These are phyloP conservation scores for Drosophila setosimentum DNA, from an alignment of 2,888 invertebrate genomes.

Conservation along the genomic window DNA sequence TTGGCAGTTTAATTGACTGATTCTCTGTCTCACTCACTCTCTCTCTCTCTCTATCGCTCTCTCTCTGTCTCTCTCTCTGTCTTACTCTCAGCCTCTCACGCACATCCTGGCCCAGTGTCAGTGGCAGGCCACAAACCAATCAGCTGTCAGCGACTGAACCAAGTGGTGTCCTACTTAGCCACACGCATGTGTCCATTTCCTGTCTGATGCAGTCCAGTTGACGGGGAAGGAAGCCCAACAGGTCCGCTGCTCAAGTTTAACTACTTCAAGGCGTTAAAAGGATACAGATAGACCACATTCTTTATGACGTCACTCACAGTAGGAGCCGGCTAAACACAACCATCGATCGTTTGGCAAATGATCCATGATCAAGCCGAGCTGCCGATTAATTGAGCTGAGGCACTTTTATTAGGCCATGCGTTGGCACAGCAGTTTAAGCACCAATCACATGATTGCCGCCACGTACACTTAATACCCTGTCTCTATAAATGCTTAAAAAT, in stretches of 20 bases:
- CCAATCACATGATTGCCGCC: not conserved
- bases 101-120: conserved; percentile 54
- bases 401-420: conserved; percentile 74
- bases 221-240: conserved; percentile 9
- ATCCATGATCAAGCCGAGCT: conserved; percentile 52
- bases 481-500: too few species aligned
- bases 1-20: conserved; percentile 83
- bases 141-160: conserved; percentile 64
- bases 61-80: conserved; percentile 1
- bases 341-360: conserved; percentile 41
- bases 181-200: conserved; percentile 61
- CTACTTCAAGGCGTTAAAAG: conserved; percentile 34
- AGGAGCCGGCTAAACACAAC: conserved; percentile 26
- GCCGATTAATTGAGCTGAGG: conserved; percentile 78
- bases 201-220: conserved; percentile 50
- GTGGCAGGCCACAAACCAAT: conserved; percentile 47
- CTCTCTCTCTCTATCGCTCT: conserved; percentile 3
- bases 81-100: conserved; percentile 12
- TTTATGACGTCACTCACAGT: conserved; percentile 53
- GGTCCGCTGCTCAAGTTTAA: not conserved
- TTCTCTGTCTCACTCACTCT: conserved; percentile 14
- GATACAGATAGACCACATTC: conserved; percentile 13
- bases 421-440: conserved; percentile 12
- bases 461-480: conserved; percentile 16
- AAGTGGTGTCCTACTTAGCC: conserved; percentile 68